These are phyloP conservation scores for Tenthredo notha DNA, from an alignment of 2,888 invertebrate species.

Conservation along the genomic window DNA sequence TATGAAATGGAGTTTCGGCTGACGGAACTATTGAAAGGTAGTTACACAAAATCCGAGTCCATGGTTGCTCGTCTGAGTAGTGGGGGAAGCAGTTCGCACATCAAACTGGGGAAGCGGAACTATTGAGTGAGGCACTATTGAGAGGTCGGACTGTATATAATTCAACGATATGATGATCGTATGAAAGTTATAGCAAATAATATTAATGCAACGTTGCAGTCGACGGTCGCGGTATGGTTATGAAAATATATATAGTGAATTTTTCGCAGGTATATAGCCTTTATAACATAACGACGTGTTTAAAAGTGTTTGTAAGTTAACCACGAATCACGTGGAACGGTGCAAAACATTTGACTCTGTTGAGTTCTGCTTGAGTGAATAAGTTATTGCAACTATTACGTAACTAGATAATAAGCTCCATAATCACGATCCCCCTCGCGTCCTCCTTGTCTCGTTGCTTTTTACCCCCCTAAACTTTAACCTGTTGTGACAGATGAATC, in stretches of 20 bases:
- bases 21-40: no score
- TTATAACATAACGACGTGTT: conserved; percentile 18
- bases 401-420: conserved; percentile 42
- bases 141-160: no score
- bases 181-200: not conserved
- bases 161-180: not conserved
- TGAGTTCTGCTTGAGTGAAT: conserved; percentile 45
- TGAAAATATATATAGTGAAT: not conserved
- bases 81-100: no score
- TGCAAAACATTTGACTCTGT: conserved; percentile 51
- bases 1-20: no score
- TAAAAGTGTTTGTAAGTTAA: conserved; percentile 41
- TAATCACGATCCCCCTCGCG: conserved; percentile 26
- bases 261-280: not conserved
- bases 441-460: not conserved
- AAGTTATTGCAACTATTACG: conserved; percentile 52
- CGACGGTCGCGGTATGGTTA: not conserved
- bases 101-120: no score
- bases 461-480: conserved; percentile 40
- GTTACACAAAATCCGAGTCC: no score
- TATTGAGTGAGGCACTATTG: no score
- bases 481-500: conserved; percentile 24
- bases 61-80: no score
- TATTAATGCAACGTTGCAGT: not conserved
- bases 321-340: conserved; percentile 43